Conservation (phyloP, 1,140 invertebrate genomes). For the Nasonia giraulti region DNA sequence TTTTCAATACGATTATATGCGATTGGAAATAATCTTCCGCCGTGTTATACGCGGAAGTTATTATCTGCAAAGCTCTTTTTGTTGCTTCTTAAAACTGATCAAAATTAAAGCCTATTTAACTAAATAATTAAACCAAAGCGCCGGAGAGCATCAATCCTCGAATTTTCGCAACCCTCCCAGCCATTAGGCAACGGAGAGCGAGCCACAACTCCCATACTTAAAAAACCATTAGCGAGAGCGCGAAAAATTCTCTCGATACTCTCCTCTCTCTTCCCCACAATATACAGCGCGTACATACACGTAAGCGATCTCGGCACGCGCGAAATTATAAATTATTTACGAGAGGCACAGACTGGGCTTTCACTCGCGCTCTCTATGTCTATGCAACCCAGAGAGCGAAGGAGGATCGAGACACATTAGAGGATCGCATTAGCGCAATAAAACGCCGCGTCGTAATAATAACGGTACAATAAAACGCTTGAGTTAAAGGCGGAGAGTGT, state of each 20-base stretch:
- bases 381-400: not conserved
- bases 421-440: constrained; percentile 20
- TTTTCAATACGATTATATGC: too few relatives aligned
- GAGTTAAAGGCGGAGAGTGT: constrained; percentile 20
- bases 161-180: too few relatives aligned
- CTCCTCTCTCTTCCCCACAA: not conserved
- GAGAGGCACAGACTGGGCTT: constrained; percentile 4
- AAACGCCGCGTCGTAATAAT: constrained; percentile 35
- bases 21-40: too few relatives aligned
- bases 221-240: not conserved
- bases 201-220: not conserved
- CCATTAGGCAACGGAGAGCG: too few relatives aligned
- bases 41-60: too few relatives aligned
- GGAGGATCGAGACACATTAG: constrained; percentile 10
- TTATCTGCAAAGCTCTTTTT: too few relatives aligned
- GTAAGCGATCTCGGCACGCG: not conserved
- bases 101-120: too few relatives aligned
- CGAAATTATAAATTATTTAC: constrained; percentile 39
- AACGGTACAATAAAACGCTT: constrained; percentile 40
- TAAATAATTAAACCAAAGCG: too few relatives aligned
- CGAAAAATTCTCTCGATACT: not conserved
- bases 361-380: not conserved
- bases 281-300: too few relatives aligned
- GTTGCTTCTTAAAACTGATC: too few relatives aligned
- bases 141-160: too few relatives aligned